Conservation (phyloP, 2,113 vertebrate genomes). For the Cynocephalus volans region DNA sequence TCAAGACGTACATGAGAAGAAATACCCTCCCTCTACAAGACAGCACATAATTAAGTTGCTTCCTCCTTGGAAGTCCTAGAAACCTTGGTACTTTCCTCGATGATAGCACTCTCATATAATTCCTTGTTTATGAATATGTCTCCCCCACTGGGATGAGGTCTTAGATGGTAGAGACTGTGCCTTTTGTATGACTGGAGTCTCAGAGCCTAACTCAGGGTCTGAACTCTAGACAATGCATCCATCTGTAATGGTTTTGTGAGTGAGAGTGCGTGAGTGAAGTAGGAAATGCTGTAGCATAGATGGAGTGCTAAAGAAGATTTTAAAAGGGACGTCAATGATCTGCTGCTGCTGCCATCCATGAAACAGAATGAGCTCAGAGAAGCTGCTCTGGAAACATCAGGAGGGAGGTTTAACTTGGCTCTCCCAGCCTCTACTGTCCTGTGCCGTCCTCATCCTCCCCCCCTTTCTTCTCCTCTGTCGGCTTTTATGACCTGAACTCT, state of each 20-base stretch:
- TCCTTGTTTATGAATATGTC: background rate
- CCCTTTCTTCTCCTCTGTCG: background rate
- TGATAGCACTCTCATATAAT: background rate
- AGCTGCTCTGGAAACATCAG: background rate
- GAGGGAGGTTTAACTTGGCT: background rate
- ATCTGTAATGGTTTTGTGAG: background rate
- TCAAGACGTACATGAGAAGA: background rate
- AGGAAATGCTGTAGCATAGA: fast-evolving
- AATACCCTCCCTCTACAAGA: background rate
- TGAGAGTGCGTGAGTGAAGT: background rate
- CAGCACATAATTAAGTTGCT: background rate
- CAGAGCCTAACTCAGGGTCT: background rate
- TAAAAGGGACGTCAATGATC: background rate
- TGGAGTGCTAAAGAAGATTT: background rate
- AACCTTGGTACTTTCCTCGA: conserved; percentile 36
- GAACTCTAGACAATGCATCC: background rate
- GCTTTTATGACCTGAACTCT: conserved; percentile 62
- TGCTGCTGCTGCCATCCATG: too few relatives aligned
- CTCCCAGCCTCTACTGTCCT: background rate
- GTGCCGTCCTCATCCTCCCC: background rate
- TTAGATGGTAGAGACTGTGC: background rate
- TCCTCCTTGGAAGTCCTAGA: background rate
- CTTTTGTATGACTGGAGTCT: background rate
- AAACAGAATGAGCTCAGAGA: background rate
- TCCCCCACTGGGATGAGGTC: background rate